Conservation (phyloP, 1,140 invertebrate species). For the Lordiphosa mommai region DNA sequence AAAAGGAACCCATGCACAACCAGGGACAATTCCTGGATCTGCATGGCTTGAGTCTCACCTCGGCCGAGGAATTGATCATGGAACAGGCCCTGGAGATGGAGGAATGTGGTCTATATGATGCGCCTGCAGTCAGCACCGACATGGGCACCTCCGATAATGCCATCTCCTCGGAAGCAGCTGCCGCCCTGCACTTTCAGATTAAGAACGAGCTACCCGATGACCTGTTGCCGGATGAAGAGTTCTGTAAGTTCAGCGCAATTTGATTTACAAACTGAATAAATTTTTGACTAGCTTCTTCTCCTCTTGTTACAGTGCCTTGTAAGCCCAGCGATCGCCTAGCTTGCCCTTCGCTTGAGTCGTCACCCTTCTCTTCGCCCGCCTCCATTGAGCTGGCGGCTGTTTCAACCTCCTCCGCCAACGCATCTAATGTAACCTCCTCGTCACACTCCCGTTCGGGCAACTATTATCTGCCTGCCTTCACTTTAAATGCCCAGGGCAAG, state of each 20-base stretch:
- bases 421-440: slow-evolving; percentile 17
- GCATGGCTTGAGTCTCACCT: slow-evolving; percentile 69
- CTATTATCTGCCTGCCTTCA: slow-evolving; percentile 63
- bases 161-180: slow-evolving; percentile 66
- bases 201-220: slow-evolving; percentile 70
- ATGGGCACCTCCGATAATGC: slow-evolving; percentile 69
- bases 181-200: slow-evolving; percentile 73
- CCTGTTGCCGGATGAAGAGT: slow-evolving; percentile 60
- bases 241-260: slow-evolving; percentile 42
- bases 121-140: slow-evolving; percentile 32
- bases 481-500: slow-evolving; percentile 61
- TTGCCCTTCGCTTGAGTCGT: slow-evolving; percentile 71
- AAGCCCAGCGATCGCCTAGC: slow-evolving; percentile 56
- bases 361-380: slow-evolving; percentile 72
- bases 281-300: not conserved
- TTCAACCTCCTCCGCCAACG: slow-evolving; percentile 20
- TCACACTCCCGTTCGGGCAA: slow-evolving; percentile 46
- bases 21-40: slow-evolving; percentile 55
- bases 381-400: slow-evolving; percentile 67
- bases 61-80: slow-evolving; percentile 77
- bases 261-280: not conserved
- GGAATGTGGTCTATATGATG: slow-evolving; percentile 66
- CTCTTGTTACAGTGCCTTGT: slow-evolving; percentile 43
- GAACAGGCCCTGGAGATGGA: slow-evolving; percentile 78
- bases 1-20: slow-evolving; percentile 56